Evolutionary conservation across 2,113 vertebrate genomes (phyloP), one percentile per base, ranked within the genome.

Genomic region (Gymnobelideus leadbeateri): DNA sequence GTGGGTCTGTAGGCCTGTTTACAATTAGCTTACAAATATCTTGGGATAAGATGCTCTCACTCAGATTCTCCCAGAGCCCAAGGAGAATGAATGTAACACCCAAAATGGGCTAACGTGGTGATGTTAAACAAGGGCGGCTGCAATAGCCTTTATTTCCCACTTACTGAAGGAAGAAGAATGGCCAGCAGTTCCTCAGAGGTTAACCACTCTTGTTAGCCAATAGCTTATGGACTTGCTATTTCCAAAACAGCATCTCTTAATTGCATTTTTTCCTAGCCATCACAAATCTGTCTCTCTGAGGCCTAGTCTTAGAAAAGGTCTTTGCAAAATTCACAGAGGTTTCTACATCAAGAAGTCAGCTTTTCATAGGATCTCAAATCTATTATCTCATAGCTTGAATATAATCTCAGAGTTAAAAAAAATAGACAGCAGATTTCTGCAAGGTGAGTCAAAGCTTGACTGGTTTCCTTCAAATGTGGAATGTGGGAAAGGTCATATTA

Each of bases 251-350:
- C 46, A 19, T 47, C 61, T 84, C 94, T 31, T 11, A 0, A 54
- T 28, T 55, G 16, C 51, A 1, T 50, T 31, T 50, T 91, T 89
- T 93, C 95, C 90, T 68, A 68, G 11, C 68, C n/a, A 16, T 84
- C 24, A 50, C 51, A 55, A 23, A 50, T 53, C 54, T 91, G 12
- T 3, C 0, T 96, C 53, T 95, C 97, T 90, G 92, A 8, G 31
- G 9, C 50, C 91, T 54, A 46, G 46, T 47, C 49, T 37, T 91
- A 52, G 96, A 57, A 95, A 96, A 94, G 7, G 0, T 21, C 0
- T 96, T 97, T 90, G 16, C 89, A 94, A 90, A 49, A 84, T 68
- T 96, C 98, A 89, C 54, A 89, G 91, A 95, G 93, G 95, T 90
- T 95, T 93, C 2, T 89, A 89, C 94, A 95, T 50, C 89, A 91